These are phyloP conservation scores for Zaprionus ornatus DNA, from an alignment of 1,140 invertebrate genomes.

Conservation along the genomic window DNA sequence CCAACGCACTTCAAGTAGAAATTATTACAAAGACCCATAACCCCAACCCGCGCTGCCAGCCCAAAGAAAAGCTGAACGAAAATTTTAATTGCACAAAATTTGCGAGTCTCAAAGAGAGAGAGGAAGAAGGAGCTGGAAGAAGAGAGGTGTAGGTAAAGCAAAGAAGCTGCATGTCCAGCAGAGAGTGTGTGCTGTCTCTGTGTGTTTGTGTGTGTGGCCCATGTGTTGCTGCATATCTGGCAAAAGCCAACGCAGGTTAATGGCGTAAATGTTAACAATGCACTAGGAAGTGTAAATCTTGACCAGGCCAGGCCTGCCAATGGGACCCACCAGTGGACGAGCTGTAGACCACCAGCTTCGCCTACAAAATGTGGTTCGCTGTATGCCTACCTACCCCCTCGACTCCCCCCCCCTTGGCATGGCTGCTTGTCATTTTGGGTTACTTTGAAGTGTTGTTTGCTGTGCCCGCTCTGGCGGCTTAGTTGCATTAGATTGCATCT, in stretches of 20 bases:
- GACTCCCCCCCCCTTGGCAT: not conserved
- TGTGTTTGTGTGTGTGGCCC: conserved; percentile 59
- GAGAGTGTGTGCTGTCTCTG: not conserved
- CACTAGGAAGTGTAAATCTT: conserved; percentile 79
- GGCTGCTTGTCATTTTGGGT: conserved; percentile 14
- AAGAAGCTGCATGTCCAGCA: conserved; percentile 3
- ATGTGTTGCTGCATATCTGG: conserved; percentile 60
- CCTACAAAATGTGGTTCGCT: not conserved
- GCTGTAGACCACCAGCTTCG: not conserved
- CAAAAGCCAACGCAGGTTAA: conserved; percentile 79
- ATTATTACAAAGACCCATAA: conserved; percentile 78
- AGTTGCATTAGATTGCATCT: conserved; percentile 1
- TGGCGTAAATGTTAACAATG: conserved; percentile 82
- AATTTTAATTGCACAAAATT: conserved; percentile 82
- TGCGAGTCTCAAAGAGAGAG: conserved; percentile 20
- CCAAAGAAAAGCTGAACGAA: conserved; percentile 69
- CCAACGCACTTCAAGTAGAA: conserved; percentile 56
- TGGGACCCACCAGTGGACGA: not conserved
- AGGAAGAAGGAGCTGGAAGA: not conserved
- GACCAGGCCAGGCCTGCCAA: conserved; percentile 27
- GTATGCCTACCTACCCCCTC: no score
- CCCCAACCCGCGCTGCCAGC: conserved; percentile 44
- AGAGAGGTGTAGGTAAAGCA: conserved; percentile 4
- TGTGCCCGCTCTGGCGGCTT: not conserved
- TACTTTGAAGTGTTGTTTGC: conserved; percentile 18